Base-by-base conservation (phyloP, 2,888 invertebrate genomes). In the Lysandra bellargus region DNA sequence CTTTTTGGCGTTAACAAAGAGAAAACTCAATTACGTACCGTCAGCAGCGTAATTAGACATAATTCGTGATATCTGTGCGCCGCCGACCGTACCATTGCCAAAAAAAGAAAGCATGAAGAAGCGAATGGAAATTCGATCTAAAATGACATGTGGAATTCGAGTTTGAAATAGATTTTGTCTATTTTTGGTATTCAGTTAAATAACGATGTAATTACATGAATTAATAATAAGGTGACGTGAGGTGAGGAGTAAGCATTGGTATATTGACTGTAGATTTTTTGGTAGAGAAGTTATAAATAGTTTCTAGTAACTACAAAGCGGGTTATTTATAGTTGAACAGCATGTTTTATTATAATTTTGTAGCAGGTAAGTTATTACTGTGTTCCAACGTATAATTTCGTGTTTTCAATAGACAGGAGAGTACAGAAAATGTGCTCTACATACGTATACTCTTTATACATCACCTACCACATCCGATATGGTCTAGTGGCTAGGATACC, bases 401-500 rank as follows among this genome's bases (percentile, higher is more conserved):
- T 37, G 37, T 40, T 40, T 1, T 40, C 6, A 6, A 40, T 0
- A 60, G n/a, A 60, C 4, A 5, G n/a, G n/a, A n/a, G 60, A 61
- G 7, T 60, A 60, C 7, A 6, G 23, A 7, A 61, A 61, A n/a
- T 23, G 7, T n/a, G n/a, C 61, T n/a, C n/a, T 61, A 61, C 23
- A 23, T 30, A 61, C 61, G 7, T 23, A 9, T 23, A 64, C 12
- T 12, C 30, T 64, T 64, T 64, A 30, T 30, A 3, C 9, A 23
- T 0, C 1, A 0, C 9, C 2, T 3, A 1, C 0, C 9, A 86
- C 23, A 84, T 95, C 95, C 95, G 94, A 92, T 95, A 95, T 95
- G 95, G 95, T 95, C 95, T 95, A 95, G 95, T 95, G 95, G 95
- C 95, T 95, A 95, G 95, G 95, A 95, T 96, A 95, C 95, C 95